A percentile compares a stretch with the other conserved stretches of the same genome.
phyloP scores from a whole-genome alignment of 2,888 invertebrate species.

The Oscheius sp. region DNA sequence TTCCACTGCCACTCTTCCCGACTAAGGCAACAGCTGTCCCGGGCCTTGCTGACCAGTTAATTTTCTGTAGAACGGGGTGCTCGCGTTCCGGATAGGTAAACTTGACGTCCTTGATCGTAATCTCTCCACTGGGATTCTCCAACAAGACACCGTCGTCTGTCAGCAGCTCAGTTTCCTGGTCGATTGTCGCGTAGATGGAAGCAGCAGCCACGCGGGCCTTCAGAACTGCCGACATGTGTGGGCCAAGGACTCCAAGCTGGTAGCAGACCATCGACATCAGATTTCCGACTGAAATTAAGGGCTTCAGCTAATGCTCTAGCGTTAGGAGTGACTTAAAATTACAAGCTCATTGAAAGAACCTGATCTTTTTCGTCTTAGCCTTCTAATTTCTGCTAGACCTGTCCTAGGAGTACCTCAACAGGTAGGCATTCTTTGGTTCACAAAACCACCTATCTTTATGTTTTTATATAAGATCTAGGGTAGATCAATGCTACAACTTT shows the following conservation, averaged over 20 bases:
- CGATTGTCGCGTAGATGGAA: constrained; percentile 15
- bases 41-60: constrained; percentile 44
- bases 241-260: constrained; percentile 47
- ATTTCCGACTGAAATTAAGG: constrained; percentile 38
- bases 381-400: too few relatives aligned
- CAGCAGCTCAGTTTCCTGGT: neutral
- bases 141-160: constrained; percentile 9
- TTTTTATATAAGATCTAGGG: too few relatives aligned
- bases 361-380: too few relatives aligned
- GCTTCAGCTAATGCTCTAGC: too few relatives aligned
- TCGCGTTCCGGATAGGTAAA: constrained; percentile 56
- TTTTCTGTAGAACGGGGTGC: constrained; percentile 40
- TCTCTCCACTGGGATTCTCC: constrained; percentile 43
- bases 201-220: constrained; percentile 40
- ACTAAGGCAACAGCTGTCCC: constrained; percentile 61
- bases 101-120: constrained; percentile 60
- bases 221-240: constrained; percentile 48
- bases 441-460: too few relatives aligned
- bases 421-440: too few relatives aligned
- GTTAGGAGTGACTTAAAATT: too few relatives aligned
- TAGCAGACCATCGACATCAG: constrained; percentile 40
- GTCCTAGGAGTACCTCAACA: too few relatives aligned
- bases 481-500: too few relatives aligned
- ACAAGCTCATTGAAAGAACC: too few relatives aligned
- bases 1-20: constrained; percentile 62